Evolutionary conservation across 2,888 invertebrate species (phyloP), one percentile per base, ranked within the genome.

Genomic region (Ormyrus rosae): DNA sequence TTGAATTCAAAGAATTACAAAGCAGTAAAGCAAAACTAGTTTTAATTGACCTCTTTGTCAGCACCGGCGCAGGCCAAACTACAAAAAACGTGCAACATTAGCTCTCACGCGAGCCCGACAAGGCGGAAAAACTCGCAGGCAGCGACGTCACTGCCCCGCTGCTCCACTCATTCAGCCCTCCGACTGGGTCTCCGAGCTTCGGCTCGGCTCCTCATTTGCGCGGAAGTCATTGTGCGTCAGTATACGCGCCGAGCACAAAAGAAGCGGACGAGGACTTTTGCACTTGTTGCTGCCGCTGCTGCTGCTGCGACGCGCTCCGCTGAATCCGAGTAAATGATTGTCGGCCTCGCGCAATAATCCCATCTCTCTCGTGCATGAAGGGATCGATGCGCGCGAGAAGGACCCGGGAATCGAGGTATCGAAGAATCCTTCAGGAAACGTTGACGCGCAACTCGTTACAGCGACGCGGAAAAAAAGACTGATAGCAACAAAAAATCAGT

Each of bases 341-440:
- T 81, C 80, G 75, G 76, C 78, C 50, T 73, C 70, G 56, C 77
- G 83, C 82, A 84, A 82, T 84, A 84, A 82, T 83, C 70, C 80
- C 75, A 82, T 83, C 78, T 55, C 77, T 34, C 70, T 65, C 68
- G 71, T 6, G 67, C 50, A 2, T 50, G 8, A 8, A 34, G 2
- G 34, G 34, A 34, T 34, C 34, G 34, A 34, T 34, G 34, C 34
- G 34, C 34, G 34, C 34, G 34, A 34, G 34, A 3, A 34, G 34
- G 34, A 34, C 34, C 3, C 34, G 34, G 34, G 34, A 34, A 34
- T 34, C 34, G 34, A 2, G 3, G 34, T 3, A 34, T 34, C 34
- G 34, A 34, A 34, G 34, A 34, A 34, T 34, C 4, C 34, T 2
- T 3, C 4, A 34, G 34, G 34, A 4, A 34, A 34, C 4, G 34